Base-by-base conservation (phyloP, 2,888 invertebrate genomes). In the Lomographa bimaculata region DNA sequence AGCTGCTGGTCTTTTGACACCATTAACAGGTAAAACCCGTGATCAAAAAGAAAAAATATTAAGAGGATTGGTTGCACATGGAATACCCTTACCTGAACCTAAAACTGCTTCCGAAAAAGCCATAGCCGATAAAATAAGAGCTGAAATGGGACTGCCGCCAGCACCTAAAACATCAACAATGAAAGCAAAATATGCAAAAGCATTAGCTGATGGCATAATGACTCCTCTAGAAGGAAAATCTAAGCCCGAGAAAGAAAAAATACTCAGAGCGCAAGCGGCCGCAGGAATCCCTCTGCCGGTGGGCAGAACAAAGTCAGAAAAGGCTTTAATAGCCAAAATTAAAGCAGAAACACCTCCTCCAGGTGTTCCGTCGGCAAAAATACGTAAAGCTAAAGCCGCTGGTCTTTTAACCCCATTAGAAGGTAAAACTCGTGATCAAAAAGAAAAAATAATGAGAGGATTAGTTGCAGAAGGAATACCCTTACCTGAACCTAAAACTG, bases 171-270 rank as follows among this genome's bases (percentile, higher is more conserved):
- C 46, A 2, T 35, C 51, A 7, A 39, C 47, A 7, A 51, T 50
- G 33, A 57, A 41, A 33, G 17, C 57, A 11, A 38, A 25, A 14
- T 58, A 61, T 24, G 50, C 55, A 2, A 14, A 14, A 3, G 14
- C 14, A 3, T 3, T 3, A 14, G 14, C 57, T 1, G 60, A 57
- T 7, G 68, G 64, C 1, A n/a, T 60, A 0, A 0, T 66, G 59
- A 61, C 61, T 4, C 60, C 67, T 2, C 36, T 68, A 25, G 35
- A 46, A 42, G 65, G 62, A 1, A 64, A 71, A 47, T 30, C 58
- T 0, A 42, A 47, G 5, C 35, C 36, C 11, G 47, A 65, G 35
- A 60, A 61, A 46, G 64, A 66, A 51, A 62, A 60, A 39, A 63
- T 65, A 17, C 9, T 69, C 2, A 57, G 37, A 36, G 54, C 45